Base-by-base conservation (phyloP, 2,113 vertebrate genomes). In the Strigops habroptila region DNA sequence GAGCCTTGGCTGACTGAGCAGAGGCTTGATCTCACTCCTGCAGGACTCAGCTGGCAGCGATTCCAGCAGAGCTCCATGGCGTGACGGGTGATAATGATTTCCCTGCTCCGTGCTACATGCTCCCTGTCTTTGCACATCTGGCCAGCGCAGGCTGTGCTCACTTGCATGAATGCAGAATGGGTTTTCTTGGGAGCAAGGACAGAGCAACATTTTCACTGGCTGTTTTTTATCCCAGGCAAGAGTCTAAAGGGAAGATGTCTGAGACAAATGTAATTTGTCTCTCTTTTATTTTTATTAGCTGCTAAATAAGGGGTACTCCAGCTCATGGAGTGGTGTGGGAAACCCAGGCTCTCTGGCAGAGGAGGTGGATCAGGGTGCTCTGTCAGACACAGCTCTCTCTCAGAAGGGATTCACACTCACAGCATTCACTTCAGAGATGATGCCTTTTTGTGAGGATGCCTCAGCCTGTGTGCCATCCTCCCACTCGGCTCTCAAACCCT, bases 71-170 rank as follows among this genome's bases (percentile, higher is more conserved):
- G 49, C 11, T 51, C 48, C 39, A 4, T 27, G 53, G 24, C 2
- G 2, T 28, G 44, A 48, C 0, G 10, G 43, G 48, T 0, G 1
- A 8, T 35, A 49, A 55, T 43, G 46, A 6, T 31, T 68, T 33
- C 48, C 41, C 57, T 74, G 28, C 23, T 68, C 39, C 44, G 49
- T 14, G 3, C 52, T 52, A 1, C 15, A 1, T 1, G 7, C 30
- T 80, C 71, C 33, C 63, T 57, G 63, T 16, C 63, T 44, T 30
- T 24, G 53, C 23, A 16, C 35, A 23, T 44, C 86, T 55, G 76
- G 27, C 39, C 70, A 31, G 71, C 3, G 43, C 59, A 30, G 39
- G 30, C 49, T 77, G 53, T 3, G 12, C 48, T 83, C 27, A 6
- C 11, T 17, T 49, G 23, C 48, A 31, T n/a, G 68, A 41, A 33